Conservation (phyloP, 2,797 vertebrate species). For the Gallirallus australis region DNA sequence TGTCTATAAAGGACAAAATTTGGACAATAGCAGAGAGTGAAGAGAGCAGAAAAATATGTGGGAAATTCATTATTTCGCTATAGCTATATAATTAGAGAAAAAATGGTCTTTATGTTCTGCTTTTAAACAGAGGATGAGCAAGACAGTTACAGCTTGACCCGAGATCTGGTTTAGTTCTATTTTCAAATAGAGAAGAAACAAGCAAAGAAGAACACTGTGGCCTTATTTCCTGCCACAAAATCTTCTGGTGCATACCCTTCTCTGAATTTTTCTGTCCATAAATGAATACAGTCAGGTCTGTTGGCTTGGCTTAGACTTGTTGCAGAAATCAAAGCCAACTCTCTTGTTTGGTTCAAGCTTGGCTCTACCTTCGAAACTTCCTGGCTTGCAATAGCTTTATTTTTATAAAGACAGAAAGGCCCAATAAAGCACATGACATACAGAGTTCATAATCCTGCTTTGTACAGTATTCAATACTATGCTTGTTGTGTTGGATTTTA, state of each 20-base stretch:
- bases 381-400: conserved; percentile 58
- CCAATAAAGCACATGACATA: neutral
- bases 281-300: conserved; percentile 34
- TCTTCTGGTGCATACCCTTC: conserved; percentile 14
- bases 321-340: conserved; percentile 10
- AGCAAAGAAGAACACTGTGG: conserved; percentile 1
- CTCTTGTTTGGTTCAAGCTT: conserved; percentile 61
- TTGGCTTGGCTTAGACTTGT: conserved; percentile 38
- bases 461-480: conserved; percentile 23
- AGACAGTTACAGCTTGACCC: neutral
- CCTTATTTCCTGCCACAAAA: conserved; percentile 27
- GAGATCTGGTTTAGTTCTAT: neutral
- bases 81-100: neutral
- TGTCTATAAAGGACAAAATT: neutral
- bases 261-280: conserved; percentile 47
- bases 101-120: neutral
- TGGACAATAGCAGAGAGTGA: neutral
- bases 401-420: conserved; percentile 65
- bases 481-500: conserved; percentile 10
- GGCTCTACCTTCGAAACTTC: conserved; percentile 53
- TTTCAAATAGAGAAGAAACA: neutral
- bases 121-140: neutral
- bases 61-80: neutral
- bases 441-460: conserved; percentile 43
- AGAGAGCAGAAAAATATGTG: neutral